Percentiles rank a stretch among this genome's conserved stretches.
Conservation (phyloP, 2,113 vertebrate genomes). For the Heterochromis multidens region DNA sequence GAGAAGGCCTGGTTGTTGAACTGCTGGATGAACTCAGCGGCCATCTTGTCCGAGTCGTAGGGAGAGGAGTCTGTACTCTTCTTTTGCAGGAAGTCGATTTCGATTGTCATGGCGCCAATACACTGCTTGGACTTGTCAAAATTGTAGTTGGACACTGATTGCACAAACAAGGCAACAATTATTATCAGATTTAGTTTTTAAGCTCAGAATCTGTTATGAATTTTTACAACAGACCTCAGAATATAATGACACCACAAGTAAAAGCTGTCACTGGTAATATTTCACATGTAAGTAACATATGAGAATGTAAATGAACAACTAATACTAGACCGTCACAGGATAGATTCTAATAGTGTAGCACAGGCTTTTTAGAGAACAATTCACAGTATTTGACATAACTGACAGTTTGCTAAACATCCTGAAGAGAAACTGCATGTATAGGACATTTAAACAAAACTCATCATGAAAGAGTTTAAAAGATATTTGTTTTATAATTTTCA, state of each 20-base stretch:
- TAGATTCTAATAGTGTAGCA: not conserved
- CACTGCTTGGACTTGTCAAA: slow-evolving; percentile 98
- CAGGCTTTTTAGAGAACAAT: not conserved
- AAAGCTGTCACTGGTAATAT: fast-evolving
- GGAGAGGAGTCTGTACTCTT: slow-evolving; percentile 93
- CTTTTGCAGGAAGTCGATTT: slow-evolving; percentile 98
- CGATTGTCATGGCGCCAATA: slow-evolving; percentile 93
- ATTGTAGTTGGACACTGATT: slow-evolving; percentile 84
- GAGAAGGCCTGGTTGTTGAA: slow-evolving; percentile 96
- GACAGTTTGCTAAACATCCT: not conserved
- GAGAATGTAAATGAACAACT: not conserved
- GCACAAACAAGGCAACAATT: not conserved
- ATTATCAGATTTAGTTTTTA: not conserved
- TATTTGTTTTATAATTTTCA: not conserved
- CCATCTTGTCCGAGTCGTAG: slow-evolving; percentile 97
- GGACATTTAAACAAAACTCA: not conserved
- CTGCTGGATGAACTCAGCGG: slow-evolving; percentile 94
- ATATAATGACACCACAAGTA: not conserved
- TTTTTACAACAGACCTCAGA: not conserved
- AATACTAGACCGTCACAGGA: not conserved
- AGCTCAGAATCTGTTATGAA: not conserved
- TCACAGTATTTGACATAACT: not conserved
- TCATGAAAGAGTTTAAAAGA: not conserved
- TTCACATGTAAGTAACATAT: not conserved
- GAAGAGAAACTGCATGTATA: not conserved